Evolutionary conservation across 2,797 vertebrate genomes (phyloP).

Genomic region (Phoxinus dragarum): DNA sequence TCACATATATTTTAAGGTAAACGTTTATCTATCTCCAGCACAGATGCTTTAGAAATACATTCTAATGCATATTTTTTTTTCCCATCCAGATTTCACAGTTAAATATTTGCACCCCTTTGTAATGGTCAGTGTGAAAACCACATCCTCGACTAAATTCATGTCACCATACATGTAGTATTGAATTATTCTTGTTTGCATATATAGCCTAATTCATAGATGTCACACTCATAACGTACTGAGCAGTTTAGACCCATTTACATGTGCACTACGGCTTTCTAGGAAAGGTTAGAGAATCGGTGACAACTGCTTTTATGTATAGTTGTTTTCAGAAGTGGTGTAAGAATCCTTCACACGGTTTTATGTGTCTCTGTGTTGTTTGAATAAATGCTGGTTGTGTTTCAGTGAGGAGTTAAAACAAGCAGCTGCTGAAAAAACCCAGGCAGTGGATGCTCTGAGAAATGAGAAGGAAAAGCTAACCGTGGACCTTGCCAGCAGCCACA

Average conservation of each 20-base stretch:
- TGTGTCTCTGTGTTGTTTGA: background rate
- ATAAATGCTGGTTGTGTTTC: constrained; percentile 61
- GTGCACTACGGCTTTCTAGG: background rate
- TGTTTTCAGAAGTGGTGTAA: background rate
- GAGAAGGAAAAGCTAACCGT: constrained; percentile 87
- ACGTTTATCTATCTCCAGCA: too few species aligned
- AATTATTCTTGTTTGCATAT: background rate
- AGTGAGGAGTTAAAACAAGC: constrained; percentile 89
- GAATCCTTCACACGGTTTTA: background rate
- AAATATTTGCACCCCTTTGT: background rate
- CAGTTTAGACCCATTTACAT: too few species aligned
- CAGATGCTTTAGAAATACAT: too few species aligned
- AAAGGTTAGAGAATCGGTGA: background rate
- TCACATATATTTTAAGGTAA: too few species aligned
- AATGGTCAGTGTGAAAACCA: background rate
- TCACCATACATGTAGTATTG: background rate
- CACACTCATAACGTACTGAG: too few species aligned
- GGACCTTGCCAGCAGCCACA: constrained; percentile 82
- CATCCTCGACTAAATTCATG: background rate
- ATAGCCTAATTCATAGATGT: background rate
- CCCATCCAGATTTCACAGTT: too few species aligned
- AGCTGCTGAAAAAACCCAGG: constrained; percentile 81
- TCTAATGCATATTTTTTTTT: too few species aligned
- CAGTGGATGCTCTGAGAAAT: constrained; percentile 84
- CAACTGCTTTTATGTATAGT: too few species aligned